A percentile compares a stretch with the other conserved stretches of the same genome.
phyloP scores from a whole-genome alignment of 2,797 vertebrate species.

The Rousettus madagascariensis region DNA sequence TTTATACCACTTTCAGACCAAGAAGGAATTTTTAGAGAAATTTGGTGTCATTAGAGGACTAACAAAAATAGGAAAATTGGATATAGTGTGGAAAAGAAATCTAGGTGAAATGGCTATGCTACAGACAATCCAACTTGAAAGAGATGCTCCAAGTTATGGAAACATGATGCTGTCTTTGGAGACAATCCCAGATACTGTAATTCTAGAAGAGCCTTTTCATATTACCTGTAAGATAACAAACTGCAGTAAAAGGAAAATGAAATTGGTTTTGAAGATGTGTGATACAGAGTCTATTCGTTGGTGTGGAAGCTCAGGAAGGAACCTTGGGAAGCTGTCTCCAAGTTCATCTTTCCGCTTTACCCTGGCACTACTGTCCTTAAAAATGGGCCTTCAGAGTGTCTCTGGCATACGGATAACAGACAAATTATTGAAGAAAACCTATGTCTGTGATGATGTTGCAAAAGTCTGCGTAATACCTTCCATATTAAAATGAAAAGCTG shows the following conservation, averaged over 20 bases:
- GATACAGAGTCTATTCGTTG: slow-evolving; percentile 93
- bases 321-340: slow-evolving; percentile 83
- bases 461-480: slow-evolving; percentile 35
- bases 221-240: slow-evolving; percentile 62
- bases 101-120: slow-evolving; percentile 81
- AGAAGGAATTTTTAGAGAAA: slow-evolving; percentile 94
- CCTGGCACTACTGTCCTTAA: slow-evolving; percentile 90
- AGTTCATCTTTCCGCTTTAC: slow-evolving; percentile 91
- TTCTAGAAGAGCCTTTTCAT: slow-evolving; percentile 56
- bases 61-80: slow-evolving; percentile 94
- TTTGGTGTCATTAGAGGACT: slow-evolving; percentile 92
- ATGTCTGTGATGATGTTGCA: slow-evolving; percentile 91
- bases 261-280: slow-evolving; percentile 89
- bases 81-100: slow-evolving; percentile 97
- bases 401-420: slow-evolving; percentile 83
- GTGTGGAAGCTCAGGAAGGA: slow-evolving; percentile 91
- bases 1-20: slow-evolving; percentile 93
- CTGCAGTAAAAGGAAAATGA: slow-evolving; percentile 32
- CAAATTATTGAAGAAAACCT: slow-evolving; percentile 90
- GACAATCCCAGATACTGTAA: slow-evolving; percentile 38
- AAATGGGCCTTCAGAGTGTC: slow-evolving; percentile 93
- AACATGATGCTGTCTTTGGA: slow-evolving; percentile 18
- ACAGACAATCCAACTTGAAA: slow-evolving; percentile 35
- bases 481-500: background rate
- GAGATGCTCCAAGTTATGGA: background rate